Evolutionary conservation across 2,113 vertebrate genomes (phyloP).

Genomic region (Recurvirostra avosetta): DNA sequence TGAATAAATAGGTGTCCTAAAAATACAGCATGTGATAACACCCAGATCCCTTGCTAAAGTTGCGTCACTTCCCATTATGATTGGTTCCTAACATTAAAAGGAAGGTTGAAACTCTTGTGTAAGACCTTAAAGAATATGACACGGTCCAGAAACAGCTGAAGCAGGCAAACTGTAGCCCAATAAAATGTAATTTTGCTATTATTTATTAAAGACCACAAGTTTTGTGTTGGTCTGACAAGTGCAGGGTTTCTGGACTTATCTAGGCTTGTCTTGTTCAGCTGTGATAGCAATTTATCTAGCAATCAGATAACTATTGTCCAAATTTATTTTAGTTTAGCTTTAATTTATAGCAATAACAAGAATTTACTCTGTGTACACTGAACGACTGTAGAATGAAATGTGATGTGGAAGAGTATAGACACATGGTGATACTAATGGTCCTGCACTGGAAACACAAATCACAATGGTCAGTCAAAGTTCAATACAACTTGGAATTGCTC

Average conservation of each 20-base stretch:
- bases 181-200: neutral
- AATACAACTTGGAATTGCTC: neutral
- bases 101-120: neutral
- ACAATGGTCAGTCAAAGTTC: neutral
- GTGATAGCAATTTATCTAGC: neutral
- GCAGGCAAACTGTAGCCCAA: neutral
- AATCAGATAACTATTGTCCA: neutral
- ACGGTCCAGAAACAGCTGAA: neutral
- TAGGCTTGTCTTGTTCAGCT: neutral
- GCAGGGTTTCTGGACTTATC: neutral
- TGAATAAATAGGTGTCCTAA: neutral
- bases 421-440: neutral
- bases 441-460: neutral
- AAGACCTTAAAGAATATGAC: neutral
- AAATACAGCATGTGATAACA: neutral
- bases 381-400: neutral
- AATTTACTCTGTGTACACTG: neutral
- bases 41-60: neutral
- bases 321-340: neutral
- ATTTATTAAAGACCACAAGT: neutral
- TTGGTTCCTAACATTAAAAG: neutral
- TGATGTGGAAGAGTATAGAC: neutral
- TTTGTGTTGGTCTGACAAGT: neutral
- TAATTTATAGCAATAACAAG: neutral
- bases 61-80: fast-evolving